Evolutionary conservation across 2,888 invertebrate species (phyloP).

Genomic region (Meiosimyza decipiens): DNA sequence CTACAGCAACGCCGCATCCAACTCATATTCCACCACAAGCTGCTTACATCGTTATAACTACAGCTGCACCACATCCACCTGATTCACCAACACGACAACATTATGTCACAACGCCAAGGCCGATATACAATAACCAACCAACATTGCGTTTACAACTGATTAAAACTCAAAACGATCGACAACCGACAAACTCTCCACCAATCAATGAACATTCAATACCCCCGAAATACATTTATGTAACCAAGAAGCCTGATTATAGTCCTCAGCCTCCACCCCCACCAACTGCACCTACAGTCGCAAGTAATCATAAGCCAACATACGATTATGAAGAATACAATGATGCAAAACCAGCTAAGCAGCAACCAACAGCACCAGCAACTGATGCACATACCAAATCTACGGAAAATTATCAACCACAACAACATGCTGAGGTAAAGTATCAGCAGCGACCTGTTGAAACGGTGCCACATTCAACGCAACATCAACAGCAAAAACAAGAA

Average conservation of each 20-base stretch:
- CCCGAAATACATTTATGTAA: conserved; percentile 27
- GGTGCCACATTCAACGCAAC: conserved; percentile 21
- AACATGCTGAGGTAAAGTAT: not conserved
- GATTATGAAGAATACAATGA: conserved; percentile 49
- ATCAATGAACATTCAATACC: not conserved
- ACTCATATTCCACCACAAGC: conserved; percentile 45
- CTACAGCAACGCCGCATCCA: conserved; percentile 35
- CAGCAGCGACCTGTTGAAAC: conserved; percentile 20
- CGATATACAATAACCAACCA: conserved; percentile 57
- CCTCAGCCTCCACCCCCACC: not conserved
- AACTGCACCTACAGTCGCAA: conserved; percentile 41
- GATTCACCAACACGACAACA: conserved; percentile 40
- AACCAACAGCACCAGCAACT: not conserved
- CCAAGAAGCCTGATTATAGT: not conserved
- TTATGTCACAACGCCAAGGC: conserved; percentile 51
- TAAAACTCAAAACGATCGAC: conserved; percentile 18
- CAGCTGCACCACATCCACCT: conserved; percentile 50
- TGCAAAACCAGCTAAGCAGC: not conserved
- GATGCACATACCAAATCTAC: not conserved
- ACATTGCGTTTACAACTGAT: conserved; percentile 59
- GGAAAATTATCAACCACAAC: not conserved
- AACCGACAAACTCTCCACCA: not conserved
- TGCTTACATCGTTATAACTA: conserved; percentile 58
- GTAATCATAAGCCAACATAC: conserved; percentile 56
- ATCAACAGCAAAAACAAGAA: conserved; percentile 26